A percentile compares a stretch with the other conserved stretches of the same genome.
Evolutionary conservation across 2,888 invertebrate genomes (phyloP).

Genomic region (Lysandra coridon): DNA sequence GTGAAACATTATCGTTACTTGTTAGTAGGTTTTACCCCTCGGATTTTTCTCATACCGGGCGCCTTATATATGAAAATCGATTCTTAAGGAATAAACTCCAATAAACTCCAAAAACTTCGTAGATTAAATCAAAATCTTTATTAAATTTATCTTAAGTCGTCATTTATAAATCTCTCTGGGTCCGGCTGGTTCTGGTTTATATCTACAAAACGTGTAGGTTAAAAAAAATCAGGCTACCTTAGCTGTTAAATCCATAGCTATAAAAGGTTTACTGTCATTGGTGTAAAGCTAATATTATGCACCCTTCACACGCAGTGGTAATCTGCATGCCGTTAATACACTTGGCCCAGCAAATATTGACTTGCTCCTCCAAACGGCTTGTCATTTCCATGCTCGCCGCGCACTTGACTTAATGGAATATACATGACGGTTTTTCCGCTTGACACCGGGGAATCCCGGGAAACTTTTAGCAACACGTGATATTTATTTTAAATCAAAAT

Average conservation of each 20-base stretch:
- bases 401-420: conserved; percentile 70
- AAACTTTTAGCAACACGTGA: background rate
- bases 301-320: conserved; percentile 62
- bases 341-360: conserved; percentile 70
- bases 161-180: background rate
- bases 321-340: conserved; percentile 68
- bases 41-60: too few relatives aligned
- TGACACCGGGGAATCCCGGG: conserved; percentile 5
- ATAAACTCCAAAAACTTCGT: background rate
- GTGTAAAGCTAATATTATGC: conserved; percentile 50
- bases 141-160: background rate
- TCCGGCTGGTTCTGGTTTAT: background rate
- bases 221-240: background rate
- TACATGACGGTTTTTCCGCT: conserved; percentile 41
- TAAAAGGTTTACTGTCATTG: conserved; percentile 6
- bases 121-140: background rate
- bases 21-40: too few relatives aligned
- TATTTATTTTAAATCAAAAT: background rate
- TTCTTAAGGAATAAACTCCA: too few relatives aligned
- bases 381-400: conserved; percentile 59
- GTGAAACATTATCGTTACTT: too few relatives aligned
- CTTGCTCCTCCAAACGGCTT: conserved; percentile 64
- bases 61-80: too few relatives aligned
- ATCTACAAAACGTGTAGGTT: background rate
- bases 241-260: background rate